Conservation (phyloP, 2,888 invertebrate species). For the Diaphora mendica region DNA sequence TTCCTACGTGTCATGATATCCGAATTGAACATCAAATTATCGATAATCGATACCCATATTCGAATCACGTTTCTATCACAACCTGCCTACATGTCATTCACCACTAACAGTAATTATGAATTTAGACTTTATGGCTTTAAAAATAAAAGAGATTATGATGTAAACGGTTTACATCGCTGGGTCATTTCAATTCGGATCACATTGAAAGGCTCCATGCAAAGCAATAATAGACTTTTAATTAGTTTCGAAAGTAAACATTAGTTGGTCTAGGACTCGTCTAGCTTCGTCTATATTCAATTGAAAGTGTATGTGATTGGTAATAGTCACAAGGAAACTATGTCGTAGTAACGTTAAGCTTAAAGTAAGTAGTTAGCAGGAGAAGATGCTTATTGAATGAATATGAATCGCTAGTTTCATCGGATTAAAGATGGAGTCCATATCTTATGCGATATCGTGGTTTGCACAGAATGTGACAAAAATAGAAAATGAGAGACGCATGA, state of each 20-base stretch:
- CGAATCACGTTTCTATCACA: constrained; percentile 68
- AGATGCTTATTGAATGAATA: neutral
- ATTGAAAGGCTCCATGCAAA: constrained; percentile 38
- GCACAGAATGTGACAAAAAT: neutral
- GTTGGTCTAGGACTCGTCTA: constrained; percentile 16
- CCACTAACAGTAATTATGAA: constrained; percentile 31
- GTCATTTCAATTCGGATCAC: constrained; percentile 43
- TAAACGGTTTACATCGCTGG: constrained; percentile 48
- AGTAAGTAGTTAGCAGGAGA: neutral
- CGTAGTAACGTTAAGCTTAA: neutral
- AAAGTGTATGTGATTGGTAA: neutral
- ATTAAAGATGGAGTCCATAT: neutral
- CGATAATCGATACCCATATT: constrained; percentile 65
- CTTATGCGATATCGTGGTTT: neutral
- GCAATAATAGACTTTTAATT: constrained; percentile 43
- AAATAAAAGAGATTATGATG: constrained; percentile 32
- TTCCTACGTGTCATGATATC: no score
- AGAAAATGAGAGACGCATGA: neutral
- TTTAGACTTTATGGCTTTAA: constrained; percentile 27
- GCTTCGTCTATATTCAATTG: neutral
- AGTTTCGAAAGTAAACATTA: constrained; percentile 36
- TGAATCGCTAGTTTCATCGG: neutral
- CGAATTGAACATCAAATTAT: constrained; percentile 57
- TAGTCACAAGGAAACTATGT: neutral
- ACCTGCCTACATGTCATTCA: constrained; percentile 52